Evolutionary conservation across 2,113 vertebrate genomes (phyloP), one percentile per base, ranked within the genome.

Genomic region (Puffinus mauretanicus): DNA sequence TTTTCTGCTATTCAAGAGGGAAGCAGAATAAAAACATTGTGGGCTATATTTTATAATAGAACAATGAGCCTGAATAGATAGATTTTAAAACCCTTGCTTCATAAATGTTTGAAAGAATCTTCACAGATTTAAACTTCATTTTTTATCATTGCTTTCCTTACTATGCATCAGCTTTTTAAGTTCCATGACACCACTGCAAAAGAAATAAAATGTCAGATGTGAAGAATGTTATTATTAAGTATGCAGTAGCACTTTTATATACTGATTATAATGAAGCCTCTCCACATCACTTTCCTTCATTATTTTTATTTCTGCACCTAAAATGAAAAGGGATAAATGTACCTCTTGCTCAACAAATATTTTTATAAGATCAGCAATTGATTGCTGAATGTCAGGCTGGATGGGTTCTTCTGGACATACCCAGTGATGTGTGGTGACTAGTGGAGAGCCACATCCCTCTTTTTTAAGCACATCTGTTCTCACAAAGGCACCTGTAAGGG

Each of bases 1-100:
- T 90, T 84, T 86, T 94, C 49, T 88, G 30, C 80, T 76, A 5
- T 80, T 95, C 81, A 85, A 47, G 87, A 82, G 75, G 22, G 34
- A 85, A 87, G 22, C 29, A 85, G 88, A 91, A 92, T n/a, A 79
- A 89, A 87, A 94, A 72, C 73, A 55, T 85, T 58, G 58, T 85
- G 73, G 75, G 73, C 83, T 93, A 91, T 85, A 73, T 69, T 94
- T 94, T 87, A 80, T 82, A 94, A 82, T 65, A 89, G 81, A 75
- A 79, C 42, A 86, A 67, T 26, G 65, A 79, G 38, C 73, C 44
- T 66, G 83, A 76, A 91, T 4, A 91, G 69, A 12, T 40, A 64
- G 77, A 69, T 86, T 94, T 91, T 22, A 82, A 89, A 32, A 0
- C 10, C 22, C 32, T 46, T 79, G 49, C 87, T 91, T 95, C 75